Conservation (phyloP, 2,888 invertebrate genomes). For the Neoaliturus tenellus region DNA sequence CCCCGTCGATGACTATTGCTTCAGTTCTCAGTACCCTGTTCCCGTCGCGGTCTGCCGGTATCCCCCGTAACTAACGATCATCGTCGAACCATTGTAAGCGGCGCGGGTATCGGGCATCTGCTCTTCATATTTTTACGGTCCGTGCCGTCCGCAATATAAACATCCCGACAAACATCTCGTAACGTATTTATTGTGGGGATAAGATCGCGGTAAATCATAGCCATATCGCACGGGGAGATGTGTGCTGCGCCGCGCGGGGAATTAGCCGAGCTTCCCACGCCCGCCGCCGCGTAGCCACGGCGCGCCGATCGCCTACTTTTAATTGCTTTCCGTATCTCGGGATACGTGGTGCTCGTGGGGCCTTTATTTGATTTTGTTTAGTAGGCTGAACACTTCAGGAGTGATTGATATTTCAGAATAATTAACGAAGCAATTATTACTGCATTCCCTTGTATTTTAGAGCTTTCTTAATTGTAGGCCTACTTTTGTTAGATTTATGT, state of each 20-base stretch:
- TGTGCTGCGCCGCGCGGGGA: neutral
- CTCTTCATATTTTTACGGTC: conserved; percentile 46
- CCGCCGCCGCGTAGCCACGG: too few species aligned
- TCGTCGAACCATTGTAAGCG: neutral
- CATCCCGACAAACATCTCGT: conserved; percentile 46
- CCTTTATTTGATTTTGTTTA: too few species aligned
- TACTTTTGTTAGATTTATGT: too few species aligned
- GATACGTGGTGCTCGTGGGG: too few species aligned
- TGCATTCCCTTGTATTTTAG: too few species aligned
- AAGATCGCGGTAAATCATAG: conserved; percentile 47
- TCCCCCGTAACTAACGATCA: conserved; percentile 45
- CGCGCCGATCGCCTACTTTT: neutral
- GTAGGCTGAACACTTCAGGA: too few species aligned
- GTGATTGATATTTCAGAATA: too few species aligned
- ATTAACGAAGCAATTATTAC: too few species aligned
- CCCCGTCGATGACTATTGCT: too few species aligned
- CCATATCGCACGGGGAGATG: conserved; percentile 49
- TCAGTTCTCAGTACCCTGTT: too few species aligned
- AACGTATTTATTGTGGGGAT: conserved; percentile 46
- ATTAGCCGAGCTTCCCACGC: conserved; percentile 2
- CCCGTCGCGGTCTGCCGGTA: too few species aligned
- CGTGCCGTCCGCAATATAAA: conserved; percentile 36
- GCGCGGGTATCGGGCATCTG: conserved; percentile 34
- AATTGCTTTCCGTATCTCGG: conserved; percentile 12
- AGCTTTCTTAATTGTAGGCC: too few species aligned